Evolutionary conservation across 2,113 vertebrate genomes (phyloP).

Genomic region (Glaucidium brasilianum): DNA sequence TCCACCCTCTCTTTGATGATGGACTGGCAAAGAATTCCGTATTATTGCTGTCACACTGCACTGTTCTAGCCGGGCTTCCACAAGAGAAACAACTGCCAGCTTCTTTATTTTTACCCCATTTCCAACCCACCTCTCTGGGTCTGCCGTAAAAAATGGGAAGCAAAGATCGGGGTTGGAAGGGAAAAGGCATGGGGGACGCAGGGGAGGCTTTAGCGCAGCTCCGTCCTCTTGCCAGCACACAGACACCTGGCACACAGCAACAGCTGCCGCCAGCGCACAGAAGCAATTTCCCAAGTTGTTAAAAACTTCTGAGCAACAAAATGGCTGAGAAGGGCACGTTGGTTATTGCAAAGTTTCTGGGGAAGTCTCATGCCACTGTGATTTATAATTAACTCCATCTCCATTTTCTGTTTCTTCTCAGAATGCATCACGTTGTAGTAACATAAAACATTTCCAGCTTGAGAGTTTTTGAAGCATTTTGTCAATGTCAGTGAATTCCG

Average conservation of each 20-base stretch:
- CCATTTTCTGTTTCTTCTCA: background rate
- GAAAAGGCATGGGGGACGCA: no score
- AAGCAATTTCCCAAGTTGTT: background rate
- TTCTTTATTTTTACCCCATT: no score
- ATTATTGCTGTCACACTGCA: background rate
- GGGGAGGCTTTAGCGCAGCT: background rate
- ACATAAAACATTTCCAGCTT: background rate
- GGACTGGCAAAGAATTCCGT: background rate
- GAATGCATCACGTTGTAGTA: no score
- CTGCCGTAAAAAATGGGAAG: background rate
- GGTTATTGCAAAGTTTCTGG: background rate
- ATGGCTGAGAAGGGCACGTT: background rate
- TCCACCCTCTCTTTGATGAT: accelerated
- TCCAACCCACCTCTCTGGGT: background rate
- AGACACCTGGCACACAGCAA: background rate
- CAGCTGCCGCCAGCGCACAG: accelerated
- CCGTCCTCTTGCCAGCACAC: background rate
- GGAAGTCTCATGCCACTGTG: background rate
- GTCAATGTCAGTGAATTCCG: no score
- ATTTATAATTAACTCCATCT: background rate
- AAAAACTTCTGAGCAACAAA: background rate
- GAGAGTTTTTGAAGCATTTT: background rate
- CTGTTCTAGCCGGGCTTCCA: background rate
- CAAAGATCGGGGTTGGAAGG: background rate
- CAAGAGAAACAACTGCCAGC: background rate